Conservation (phyloP, 2,888 invertebrate genomes). For the Sisyra terminalis region DNA sequence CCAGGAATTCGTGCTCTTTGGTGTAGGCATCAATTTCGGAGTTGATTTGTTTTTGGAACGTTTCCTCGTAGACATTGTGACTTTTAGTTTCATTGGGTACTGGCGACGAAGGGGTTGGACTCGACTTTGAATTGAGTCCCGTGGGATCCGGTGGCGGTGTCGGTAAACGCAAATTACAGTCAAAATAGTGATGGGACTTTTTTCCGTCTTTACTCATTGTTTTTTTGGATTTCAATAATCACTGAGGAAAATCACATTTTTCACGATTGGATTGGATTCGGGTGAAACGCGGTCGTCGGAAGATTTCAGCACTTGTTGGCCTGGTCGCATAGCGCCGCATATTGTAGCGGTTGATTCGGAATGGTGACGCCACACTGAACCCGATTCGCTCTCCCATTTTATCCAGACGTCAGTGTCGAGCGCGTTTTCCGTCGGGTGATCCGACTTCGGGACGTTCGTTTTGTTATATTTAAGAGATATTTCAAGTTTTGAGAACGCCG, state of each 20-base stretch:
- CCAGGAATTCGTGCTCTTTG: slow-evolving; percentile 28
- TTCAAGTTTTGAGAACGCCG: background rate
- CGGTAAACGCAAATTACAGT: slow-evolving; percentile 21
- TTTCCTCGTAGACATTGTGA: background rate
- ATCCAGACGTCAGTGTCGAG: background rate
- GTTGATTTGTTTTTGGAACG: slow-evolving; percentile 7
- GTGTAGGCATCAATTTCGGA: slow-evolving; percentile 13
- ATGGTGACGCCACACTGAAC: too few species aligned
- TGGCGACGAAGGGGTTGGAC: background rate
- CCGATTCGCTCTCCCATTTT: background rate
- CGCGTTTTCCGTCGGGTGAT: background rate
- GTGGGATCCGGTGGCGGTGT: slow-evolving; percentile 29
- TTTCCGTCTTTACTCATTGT: too few species aligned
- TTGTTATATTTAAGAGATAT: background rate
- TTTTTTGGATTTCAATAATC: too few species aligned
- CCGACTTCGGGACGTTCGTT: background rate
- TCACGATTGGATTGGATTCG: too few species aligned
- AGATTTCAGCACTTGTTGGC: too few species aligned
- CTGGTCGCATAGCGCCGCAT: too few species aligned
- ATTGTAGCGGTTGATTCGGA: too few species aligned
- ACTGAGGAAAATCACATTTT: too few species aligned
- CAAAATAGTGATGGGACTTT: too few species aligned
- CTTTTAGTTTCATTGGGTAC: background rate
- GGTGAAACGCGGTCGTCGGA: too few species aligned
- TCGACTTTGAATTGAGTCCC: background rate